Evolutionary conservation across 35 echinoderm and acorn worm species (phyloP), one percentile per base, ranked within the genome.

Genomic region (Apostichopus californicus): DNA sequence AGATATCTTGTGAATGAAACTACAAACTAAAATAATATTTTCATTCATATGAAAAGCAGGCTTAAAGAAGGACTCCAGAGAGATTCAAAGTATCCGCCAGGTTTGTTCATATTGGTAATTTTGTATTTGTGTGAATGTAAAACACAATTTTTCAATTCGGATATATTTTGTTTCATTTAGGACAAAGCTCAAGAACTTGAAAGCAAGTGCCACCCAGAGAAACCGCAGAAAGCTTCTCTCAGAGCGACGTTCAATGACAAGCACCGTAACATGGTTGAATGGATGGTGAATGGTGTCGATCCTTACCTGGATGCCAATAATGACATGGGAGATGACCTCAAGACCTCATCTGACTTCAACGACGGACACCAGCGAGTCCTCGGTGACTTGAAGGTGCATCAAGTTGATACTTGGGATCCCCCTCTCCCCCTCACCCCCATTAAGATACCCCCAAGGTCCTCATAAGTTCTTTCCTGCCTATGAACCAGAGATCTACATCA

Each of bases 241-340:
- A 77, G 92, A 54, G 94, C 90, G 4, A 75, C 86, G 8, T 98
- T 98, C 89, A 95, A 98, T 63, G 94, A 98, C 73, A 92, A 90
- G 64, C 95, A 98, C 87, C 73, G 89, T 5, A 90, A 92, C 52
- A 58, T 98, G 12, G 78, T 98, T 56, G 93, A 93, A 56, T 98
- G 96, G 96, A 91, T 98, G 73, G 93, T 94, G 57, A 98, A 98
- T 54, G 94, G 94, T 34, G 95, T 93, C 77, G 96, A 98, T n/a
- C 90, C 95, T 22, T 98, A 92, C 91, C 82, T 98, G 12, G 77
- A 87, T 18, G 59, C 96, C 52, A 92, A 95, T 75, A 94, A 90
- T 63, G 94, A 98, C 79, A 96, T 96, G 90, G 95, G 96, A n/a
- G 94, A 95, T 55, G 93, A 98, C 65, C 90, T 98, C 52, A 91